Evolutionary conservation across 2,797 vertebrate species (phyloP).

Genomic region (Alexandromys oeconomus): DNA sequence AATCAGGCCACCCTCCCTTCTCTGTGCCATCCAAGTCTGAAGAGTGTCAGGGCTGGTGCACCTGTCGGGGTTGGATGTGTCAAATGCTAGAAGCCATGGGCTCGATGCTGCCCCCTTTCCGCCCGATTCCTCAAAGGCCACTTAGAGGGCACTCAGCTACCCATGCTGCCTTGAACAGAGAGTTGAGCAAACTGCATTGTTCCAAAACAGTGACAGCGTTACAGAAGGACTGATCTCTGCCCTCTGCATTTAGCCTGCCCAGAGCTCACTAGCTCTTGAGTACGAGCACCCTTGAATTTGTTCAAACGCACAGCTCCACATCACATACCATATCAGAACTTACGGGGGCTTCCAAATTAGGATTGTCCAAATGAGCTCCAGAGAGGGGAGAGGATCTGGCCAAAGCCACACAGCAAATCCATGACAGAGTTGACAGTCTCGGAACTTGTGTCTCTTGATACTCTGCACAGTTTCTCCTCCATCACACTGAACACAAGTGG

Average conservation of each 20-base stretch:
- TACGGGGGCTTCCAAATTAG: conserved; percentile 32
- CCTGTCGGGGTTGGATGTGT: conserved; percentile 63
- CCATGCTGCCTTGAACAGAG: conserved; percentile 15
- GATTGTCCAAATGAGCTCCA: conserved; percentile 42
- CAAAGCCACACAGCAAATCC: conserved; percentile 24
- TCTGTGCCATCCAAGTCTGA: conserved; percentile 74
- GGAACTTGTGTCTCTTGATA: conserved; percentile 40
- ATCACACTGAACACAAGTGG: conserved; percentile 14
- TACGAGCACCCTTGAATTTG: conserved; percentile 52
- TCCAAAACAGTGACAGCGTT: conserved; percentile 51
- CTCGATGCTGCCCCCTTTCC: conserved; percentile 50
- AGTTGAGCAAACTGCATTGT: conserved; percentile 12
- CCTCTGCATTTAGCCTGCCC: conserved; percentile 15
- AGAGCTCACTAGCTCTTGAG: conserved; percentile 26
- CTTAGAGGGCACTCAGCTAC: conserved; percentile 73
- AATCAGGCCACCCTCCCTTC: conserved; percentile 65
- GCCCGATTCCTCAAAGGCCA: conserved; percentile 77
- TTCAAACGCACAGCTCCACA: conserved; percentile 52
- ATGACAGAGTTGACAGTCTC: conserved; percentile 26
- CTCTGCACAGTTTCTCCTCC: conserved; percentile 12
- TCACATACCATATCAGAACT: neutral
- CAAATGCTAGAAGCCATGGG: neutral
- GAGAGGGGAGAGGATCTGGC: neutral
- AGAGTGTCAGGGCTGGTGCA: neutral
- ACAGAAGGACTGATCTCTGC: conserved; percentile 21